Conservation (phyloP, 2,888 invertebrate genomes). For the Leptinotarsa juncta region DNA sequence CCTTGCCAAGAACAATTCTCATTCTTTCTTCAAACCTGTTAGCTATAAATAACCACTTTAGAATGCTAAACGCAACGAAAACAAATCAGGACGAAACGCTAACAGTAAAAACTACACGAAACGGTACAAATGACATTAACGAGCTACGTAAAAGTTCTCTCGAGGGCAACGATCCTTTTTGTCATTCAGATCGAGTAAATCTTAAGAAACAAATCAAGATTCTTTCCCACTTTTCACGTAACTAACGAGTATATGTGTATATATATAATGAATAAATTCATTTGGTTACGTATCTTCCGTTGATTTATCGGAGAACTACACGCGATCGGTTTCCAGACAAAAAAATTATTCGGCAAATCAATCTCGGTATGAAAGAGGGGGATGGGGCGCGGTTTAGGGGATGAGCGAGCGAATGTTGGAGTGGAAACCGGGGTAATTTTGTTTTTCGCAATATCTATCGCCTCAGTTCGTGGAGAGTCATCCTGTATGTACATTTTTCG, state of each 20-base stretch:
- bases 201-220: conserved; percentile 6
- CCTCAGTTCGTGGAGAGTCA: too few species aligned
- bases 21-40: too few species aligned
- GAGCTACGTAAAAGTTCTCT: neutral
- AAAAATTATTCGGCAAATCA: neutral
- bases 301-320: conserved; percentile 9
- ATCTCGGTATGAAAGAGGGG: neutral
- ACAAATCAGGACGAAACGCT: neutral
- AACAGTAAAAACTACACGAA: conserved; percentile 4
- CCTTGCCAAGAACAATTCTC: too few species aligned
- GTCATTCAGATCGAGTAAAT: conserved; percentile 1
- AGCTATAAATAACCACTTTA: too few species aligned
- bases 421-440: too few species aligned
- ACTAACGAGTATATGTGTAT: conserved; percentile 2
- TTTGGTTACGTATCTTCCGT: conserved; percentile 4
- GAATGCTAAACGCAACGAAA: neutral
- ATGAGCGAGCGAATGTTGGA: too few species aligned
- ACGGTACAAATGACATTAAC: conserved; percentile 9
- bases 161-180: conserved; percentile 5
- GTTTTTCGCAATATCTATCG: too few species aligned
- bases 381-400: too few species aligned
- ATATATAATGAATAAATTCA: conserved; percentile 15
- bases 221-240: conserved; percentile 4
- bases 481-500: too few species aligned
- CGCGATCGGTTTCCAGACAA: conserved; percentile 12